These are phyloP conservation scores for Chionodraco myersi DNA, from an alignment of 2,113 vertebrate genomes.

Conservation along the genomic window DNA sequence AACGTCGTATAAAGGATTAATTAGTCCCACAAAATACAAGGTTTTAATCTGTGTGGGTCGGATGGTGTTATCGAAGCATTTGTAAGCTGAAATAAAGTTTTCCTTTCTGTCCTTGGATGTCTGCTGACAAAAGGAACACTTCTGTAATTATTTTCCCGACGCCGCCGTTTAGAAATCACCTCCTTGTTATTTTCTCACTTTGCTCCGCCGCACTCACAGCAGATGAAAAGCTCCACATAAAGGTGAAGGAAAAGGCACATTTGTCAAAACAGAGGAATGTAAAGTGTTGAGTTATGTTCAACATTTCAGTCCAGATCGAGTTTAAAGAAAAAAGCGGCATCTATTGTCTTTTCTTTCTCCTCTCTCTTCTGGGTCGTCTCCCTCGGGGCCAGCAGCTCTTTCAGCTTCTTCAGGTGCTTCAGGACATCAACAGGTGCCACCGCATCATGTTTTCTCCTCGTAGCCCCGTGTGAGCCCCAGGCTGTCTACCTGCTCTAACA, in stretches of 20 bases:
- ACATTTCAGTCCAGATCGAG: conserved; percentile 11
- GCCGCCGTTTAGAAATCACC: conserved; percentile 8
- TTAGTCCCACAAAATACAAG: not conserved
- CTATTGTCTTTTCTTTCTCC: not conserved
- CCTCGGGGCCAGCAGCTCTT: conserved; percentile 8
- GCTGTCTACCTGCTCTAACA: conserved; percentile 35
- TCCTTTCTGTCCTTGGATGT: conserved; percentile 34
- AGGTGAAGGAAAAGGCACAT: not conserved
- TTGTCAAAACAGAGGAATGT: conserved; percentile 1
- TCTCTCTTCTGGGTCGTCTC: conserved; percentile 8
- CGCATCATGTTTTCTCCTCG: conserved; percentile 51
- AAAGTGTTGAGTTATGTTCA: conserved; percentile 39
- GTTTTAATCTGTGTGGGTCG: conserved; percentile 3
- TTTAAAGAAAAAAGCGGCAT: conserved; percentile 11
- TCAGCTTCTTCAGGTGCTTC: conserved; percentile 22
- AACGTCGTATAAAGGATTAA: not conserved
- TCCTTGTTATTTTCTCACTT: conserved; percentile 44
- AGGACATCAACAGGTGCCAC: conserved; percentile 53
- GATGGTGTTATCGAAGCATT: not conserved
- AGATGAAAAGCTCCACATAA: conserved; percentile 23
- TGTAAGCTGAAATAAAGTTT: not conserved
- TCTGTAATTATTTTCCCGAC: conserved; percentile 43
- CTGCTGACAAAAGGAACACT: conserved; percentile 44
- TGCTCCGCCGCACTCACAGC: conserved; percentile 14
- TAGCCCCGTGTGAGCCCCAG: conserved; percentile 34